Evolutionary conservation across 2,888 invertebrate genomes (phyloP), one percentile per base, ranked within the genome.

Genomic region (Euspilapteryx auroguttella): DNA sequence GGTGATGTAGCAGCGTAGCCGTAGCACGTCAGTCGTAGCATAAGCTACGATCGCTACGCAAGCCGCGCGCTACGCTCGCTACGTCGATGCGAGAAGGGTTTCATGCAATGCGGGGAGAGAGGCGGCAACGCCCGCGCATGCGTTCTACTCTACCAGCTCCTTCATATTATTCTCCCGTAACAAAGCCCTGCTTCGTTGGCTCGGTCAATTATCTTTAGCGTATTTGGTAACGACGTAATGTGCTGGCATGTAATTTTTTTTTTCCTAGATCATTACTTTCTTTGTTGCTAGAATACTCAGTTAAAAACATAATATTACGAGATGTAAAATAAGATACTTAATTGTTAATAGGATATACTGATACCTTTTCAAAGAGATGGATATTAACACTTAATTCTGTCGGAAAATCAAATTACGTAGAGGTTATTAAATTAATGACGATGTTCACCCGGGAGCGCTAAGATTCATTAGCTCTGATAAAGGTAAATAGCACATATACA

Each of bases 121-220:
- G 42, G 48, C 40, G 45, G 42, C 34, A 44, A 35, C 34, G 43
- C 39, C 40, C 45, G 55, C 63, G 68, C 64, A 51, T 66, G 68
- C 68, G 68, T 63, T 32, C 32, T 36, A 25, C 45, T 35, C 34
- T n/a, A 36, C 47, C 43, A 33, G n/a, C n/a, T n/a, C n/a, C 50
- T 50, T 53, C 55, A 57, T 59, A 49, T 56, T 56, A 57, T 57
- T 51, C 50, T 45, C 55, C 49, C 55, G 54, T 59, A 59, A 55
- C 52, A 45, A 51, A 52, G 55, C 49, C 49, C 49, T 48, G 49
- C 52, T 57, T 59, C 57, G 62, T 59, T 63, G 57, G 53, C 55
- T 55, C 50, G 48, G 45, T 57, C 62, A 65, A 64, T 68, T 66
- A 64, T 59, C 51, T 52, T 47, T 40, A 44, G 44, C 49, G 44